Conservation (phyloP, 2,113 vertebrate genomes). For the Cryptotis parvus region DNA sequence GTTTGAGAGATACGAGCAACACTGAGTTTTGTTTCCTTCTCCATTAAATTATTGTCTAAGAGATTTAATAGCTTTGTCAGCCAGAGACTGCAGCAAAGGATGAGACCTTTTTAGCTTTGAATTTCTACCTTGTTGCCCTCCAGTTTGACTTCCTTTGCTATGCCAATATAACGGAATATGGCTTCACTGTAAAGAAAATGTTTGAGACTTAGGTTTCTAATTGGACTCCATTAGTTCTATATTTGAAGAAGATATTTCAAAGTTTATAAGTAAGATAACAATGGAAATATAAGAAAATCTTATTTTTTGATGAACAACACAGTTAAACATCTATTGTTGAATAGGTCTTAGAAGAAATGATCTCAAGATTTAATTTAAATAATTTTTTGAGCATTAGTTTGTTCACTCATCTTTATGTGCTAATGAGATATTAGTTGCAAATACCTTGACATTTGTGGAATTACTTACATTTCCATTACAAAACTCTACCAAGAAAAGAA, state of each 20-base stretch:
- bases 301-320: neutral
- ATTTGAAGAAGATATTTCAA: neutral
- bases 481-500: neutral
- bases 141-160: constrained; percentile 5
- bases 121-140: constrained; percentile 50
- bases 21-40: neutral
- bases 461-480: neutral
- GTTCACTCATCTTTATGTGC: neutral
- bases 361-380: constrained; percentile 5
- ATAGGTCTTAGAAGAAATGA: neutral
- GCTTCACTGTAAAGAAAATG: constrained; percentile 6
- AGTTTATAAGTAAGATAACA: neutral
- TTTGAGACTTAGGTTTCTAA: neutral
- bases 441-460: constrained; percentile 3
- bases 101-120: constrained; percentile 48
- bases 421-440: neutral
- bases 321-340: neutral
- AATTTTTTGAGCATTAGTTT: neutral
- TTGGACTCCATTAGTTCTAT: neutral
- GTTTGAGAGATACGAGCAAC: neutral
- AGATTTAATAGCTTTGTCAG: constrained; percentile 47
- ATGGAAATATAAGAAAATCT: neutral
- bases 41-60: constrained; percentile 25
- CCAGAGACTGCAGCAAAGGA: constrained; percentile 45
- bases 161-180: neutral